Base-by-base conservation (phyloP, 2,888 invertebrate species). In the Heteromyza rotundicornis region DNA sequence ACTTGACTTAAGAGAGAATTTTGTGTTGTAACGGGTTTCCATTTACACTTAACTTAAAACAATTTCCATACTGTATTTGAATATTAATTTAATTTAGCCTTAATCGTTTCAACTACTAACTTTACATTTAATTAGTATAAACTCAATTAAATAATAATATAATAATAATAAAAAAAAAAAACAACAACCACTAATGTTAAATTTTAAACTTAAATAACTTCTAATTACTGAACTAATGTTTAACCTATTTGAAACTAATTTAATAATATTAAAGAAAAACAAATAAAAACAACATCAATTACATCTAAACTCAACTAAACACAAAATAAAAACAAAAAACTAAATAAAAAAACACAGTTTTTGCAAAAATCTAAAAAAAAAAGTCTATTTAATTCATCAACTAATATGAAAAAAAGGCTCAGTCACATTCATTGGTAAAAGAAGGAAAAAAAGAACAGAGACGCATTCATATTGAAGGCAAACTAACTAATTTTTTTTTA, bases 91-190 rank as follows among this genome's bases (percentile, higher is more conserved):
- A 40, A 40, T 40, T 40, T 40, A 40, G 40, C 23, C n/a, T 52
- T 52, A 52, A 52, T n/a, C 24, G 75, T 67, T 66, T 71, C n/a
- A 74, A 73, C 73, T 74, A 68, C 64, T 71, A 64, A 63, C 74
- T 74, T 47, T 73, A 74, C 73, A 73, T 70, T 72, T 71, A 66
- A 72, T 24, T 66, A 57, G 68, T 63, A 63, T 72, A 72, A 60
- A 63, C 64, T 62, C 62, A 64, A 24, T 40, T 40, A 40, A 40
- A n/a, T n/a, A n/a, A n/a, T n/a, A n/a, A n/a, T n/a, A n/a, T n/a
- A n/a, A n/a, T n/a, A n/a, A n/a, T n/a, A n/a, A n/a, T n/a, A n/a
- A n/a, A n/a, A n/a, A n/a, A n/a, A n/a, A n/a, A n/a, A n/a, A n/a
- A n/a, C n/a, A n/a, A n/a, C n/a, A n/a, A n/a, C n/a, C n/a, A n/a